Evolutionary conservation across 2,797 vertebrate species (phyloP), one percentile per base, ranked within the genome.

Genomic region (Pipistrellus pipistrellus): DNA sequence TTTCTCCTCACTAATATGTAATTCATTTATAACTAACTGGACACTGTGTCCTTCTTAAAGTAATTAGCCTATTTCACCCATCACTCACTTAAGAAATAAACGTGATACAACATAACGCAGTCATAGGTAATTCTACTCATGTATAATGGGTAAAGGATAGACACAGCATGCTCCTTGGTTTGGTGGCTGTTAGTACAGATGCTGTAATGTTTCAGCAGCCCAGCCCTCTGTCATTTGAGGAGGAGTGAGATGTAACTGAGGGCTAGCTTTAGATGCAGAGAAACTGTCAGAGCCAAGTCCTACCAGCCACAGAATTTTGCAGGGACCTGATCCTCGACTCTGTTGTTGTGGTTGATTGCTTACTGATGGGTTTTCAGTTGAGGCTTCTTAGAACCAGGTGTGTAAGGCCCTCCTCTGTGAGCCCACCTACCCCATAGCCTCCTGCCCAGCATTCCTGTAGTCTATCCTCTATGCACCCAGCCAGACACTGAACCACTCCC

Each of bases 1-100:
- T 88, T 90, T 93, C 44, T 85, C 86, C 87, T 81, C 83, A 30
- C 32, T 80, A 55, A 35, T 76, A 11, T 90, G 1, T 44, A 72
- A 46, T 72, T 93, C 64, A 84, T 90, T 90, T 46, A 66, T 84
- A 87, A 44, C 57, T 93, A 82, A 51, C 10, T 62, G n/a, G 59
- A 88, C 7, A 27, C 44, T 23, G n/a, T 68, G 55, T 66, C 8
- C 55, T 64, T 55, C 64, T 85, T 82, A 35, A 87, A 85, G 12
- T 82, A 48, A 76, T 69, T 73, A 76, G 69, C 55, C 53, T 73
- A 14, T 84, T 83, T 41, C 32, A 44, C 15, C 69, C 15, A 8
- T 64, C 59, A 72, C 48, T 84, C 38, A 10, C 51, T 84, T 80
- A 83, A 85, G 69, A 88, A 76, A 62, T 83, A 32, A 81, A 86